Conservation (phyloP, 2,113 vertebrate genomes). For the Spermophilus dauricus region DNA sequence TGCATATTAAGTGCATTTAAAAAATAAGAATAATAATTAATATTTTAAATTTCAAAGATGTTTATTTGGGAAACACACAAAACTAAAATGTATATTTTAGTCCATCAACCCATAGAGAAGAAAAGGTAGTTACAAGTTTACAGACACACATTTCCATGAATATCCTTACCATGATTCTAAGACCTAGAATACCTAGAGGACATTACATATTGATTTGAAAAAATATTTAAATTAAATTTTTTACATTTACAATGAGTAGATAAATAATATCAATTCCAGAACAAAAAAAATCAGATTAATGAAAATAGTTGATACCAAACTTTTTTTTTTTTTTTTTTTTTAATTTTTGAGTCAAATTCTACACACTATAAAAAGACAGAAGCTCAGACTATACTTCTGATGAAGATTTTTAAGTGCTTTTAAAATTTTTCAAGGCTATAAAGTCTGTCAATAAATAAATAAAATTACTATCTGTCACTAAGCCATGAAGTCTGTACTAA, state of each 20-base stretch:
- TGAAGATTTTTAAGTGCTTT: conserved; percentile 49
- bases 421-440: conserved; percentile 54
- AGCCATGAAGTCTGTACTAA: neutral
- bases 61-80: conserved; percentile 80
- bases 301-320: conserved; percentile 26
- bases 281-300: conserved; percentile 46
- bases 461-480: conserved; percentile 29
- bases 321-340: neutral
- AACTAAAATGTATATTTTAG: conserved; percentile 64
- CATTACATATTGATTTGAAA: conserved; percentile 66
- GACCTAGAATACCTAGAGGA: conserved; percentile 29
- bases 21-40: conserved; percentile 61
- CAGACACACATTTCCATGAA: conserved; percentile 40
- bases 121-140: conserved; percentile 39
- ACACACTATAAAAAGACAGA: conserved; percentile 42
- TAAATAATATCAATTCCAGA: conserved; percentile 74
- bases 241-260: conserved; percentile 74
- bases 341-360: conserved; percentile 58
- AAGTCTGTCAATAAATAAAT: conserved; percentile 58
- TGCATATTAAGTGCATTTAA: conserved; percentile 49
- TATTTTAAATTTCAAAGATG: conserved; percentile 65
- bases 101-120: conserved; percentile 29
- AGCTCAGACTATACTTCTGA: conserved; percentile 12
- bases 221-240: conserved; percentile 69
- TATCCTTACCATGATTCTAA: conserved; percentile 68